phyloP scores from a whole-genome alignment of 2,888 invertebrate genomes.

The Pocota personata region DNA sequence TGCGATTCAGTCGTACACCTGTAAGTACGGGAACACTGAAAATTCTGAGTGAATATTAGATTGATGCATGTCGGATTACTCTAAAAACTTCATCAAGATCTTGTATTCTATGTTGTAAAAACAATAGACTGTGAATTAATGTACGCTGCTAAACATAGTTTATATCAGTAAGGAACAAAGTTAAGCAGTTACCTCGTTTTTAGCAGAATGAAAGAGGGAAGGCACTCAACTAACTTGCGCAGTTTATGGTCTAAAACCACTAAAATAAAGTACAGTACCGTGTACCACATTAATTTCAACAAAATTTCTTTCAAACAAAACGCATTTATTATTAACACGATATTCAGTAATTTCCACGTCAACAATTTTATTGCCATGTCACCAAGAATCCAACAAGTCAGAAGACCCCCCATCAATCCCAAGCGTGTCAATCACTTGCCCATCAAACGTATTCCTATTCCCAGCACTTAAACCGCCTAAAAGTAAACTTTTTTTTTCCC shows the following conservation, averaged over 20 bases:
- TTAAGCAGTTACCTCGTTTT: no score
- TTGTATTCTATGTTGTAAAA: no score
- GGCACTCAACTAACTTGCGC: no score
- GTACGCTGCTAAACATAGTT: no score
- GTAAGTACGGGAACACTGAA: no score
- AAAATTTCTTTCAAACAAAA: background rate
- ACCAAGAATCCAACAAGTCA: conserved; percentile 2
- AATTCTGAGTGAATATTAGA: no score
- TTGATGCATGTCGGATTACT: no score
- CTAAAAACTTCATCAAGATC: no score
- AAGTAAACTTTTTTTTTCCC: background rate
- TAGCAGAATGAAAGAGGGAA: no score
- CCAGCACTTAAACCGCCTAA: conserved; percentile 34
- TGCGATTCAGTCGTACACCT: no score
- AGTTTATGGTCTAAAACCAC: conserved; percentile 8
- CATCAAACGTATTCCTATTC: conserved; percentile 4
- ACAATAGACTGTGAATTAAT: no score
- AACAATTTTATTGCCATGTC: conserved; percentile 15
- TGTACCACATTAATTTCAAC: background rate
- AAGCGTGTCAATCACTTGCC: conserved; percentile 56
- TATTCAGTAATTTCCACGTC: conserved; percentile 17
- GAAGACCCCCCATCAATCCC: conserved; percentile 5
- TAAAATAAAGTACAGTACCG: background rate
- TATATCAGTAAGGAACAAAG: no score
- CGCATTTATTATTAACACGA: conserved; percentile 2